These are phyloP conservation scores for Saturnia japonica DNA, from an alignment of 2,888 invertebrate species.

Conservation along the genomic window DNA sequence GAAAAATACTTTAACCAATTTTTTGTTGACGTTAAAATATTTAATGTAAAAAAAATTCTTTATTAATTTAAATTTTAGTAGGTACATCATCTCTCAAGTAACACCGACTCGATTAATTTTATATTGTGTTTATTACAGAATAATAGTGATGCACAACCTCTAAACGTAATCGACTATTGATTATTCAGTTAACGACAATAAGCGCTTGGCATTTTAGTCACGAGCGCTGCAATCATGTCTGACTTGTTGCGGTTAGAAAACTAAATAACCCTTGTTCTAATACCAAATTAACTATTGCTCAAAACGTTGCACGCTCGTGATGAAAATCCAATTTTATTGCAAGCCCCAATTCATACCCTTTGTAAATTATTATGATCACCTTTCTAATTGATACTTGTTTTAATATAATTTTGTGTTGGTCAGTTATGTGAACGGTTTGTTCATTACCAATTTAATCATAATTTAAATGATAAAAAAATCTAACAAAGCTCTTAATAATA, in stretches of 20 bases:
- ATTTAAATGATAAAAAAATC: slow-evolving; percentile 8
- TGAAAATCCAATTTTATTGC: slow-evolving; percentile 20
- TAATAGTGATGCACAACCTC: slow-evolving; percentile 40
- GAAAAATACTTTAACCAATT: too few relatives aligned
- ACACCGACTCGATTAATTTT: not conserved
- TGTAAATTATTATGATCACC: not conserved
- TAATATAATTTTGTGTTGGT: slow-evolving; percentile 13
- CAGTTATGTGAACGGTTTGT: slow-evolving; percentile 7
- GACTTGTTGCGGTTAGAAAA: slow-evolving; percentile 63
- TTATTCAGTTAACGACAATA: slow-evolving; percentile 25
- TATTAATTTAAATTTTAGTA: not conserved
- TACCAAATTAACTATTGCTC: slow-evolving; percentile 52
- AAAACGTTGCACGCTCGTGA: slow-evolving; percentile 37
- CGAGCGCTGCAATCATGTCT: slow-evolving; percentile 44
- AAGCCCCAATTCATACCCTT: slow-evolving; percentile 8
- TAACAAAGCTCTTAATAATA: slow-evolving; percentile 10
- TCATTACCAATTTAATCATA: not conserved
- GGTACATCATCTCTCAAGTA: not conserved
- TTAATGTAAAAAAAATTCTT: too few relatives aligned
- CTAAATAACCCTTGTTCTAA: slow-evolving; percentile 53
- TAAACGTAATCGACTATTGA: slow-evolving; percentile 34
- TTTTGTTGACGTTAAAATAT: too few relatives aligned
- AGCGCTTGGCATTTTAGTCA: slow-evolving; percentile 35
- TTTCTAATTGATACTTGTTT: slow-evolving; percentile 9
- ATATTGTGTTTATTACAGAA: slow-evolving; percentile 21